Evolutionary conservation across 2,888 invertebrate species (phyloP), one percentile per base, ranked within the genome.

Genomic region (Brenthis hecate): DNA sequence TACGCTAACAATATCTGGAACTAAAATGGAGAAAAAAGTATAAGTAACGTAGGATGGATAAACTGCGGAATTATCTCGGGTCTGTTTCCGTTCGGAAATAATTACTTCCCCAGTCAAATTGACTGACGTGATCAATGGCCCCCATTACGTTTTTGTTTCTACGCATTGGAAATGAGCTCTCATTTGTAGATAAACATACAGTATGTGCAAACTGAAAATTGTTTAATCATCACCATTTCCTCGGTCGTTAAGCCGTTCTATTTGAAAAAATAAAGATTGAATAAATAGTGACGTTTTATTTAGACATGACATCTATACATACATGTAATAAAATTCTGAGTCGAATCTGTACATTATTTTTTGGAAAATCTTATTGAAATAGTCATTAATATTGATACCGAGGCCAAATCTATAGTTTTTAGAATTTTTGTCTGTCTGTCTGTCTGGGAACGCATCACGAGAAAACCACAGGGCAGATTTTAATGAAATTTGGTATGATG

Each of bases 1-100:
- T 74, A 73, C 70, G 48, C 57, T 54, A 50, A 72, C 64, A 72
- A 65, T 56, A 64, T 72, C 57, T 65, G 72, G 71, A 68, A 79
- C 70, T 64, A 68, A 70, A 70, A 63, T 60, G 58, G 23, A 55
- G 70, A 43, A 56, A 36, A 48, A 47, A 51, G 65, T 58, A 57
- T 56, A 56, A 62, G 58, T 48, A 65, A 48, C 75, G 71, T 68
- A 76, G 75, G 77, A 77, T 77, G 81, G 79, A 83, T 85, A 84
- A 84, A 85, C 87, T 80, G 81, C 80, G 77, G 82, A 76, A 85
- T 68, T 65, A 70, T 68, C 56, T 64, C 48, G 61, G 64, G 63
- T 87, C 80, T 77, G 82, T 84, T 85, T 88, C 89, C 88, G 85
- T 79, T 85, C 76, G 73, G 74, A 80, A 84, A 84, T 86, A 85